A percentile compares a stretch with the other conserved stretches of the same genome.
These are phyloP conservation scores for Andrena hattorfiana DNA, from an alignment of 2,888 invertebrate genomes.

Conservation along the genomic window DNA sequence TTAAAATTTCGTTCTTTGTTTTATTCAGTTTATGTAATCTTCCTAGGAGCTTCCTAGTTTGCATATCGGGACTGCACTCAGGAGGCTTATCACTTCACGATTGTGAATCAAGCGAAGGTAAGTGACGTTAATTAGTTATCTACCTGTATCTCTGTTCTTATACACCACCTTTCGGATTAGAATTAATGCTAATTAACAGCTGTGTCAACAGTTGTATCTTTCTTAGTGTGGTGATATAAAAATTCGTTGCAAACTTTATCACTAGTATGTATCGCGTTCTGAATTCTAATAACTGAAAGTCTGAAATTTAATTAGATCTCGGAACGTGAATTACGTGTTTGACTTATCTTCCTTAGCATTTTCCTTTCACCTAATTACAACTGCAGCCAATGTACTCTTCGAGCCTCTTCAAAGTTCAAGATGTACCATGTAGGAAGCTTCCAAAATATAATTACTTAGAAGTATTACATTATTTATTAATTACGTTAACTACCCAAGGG, in stretches of 20 bases:
- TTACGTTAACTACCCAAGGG: background rate
- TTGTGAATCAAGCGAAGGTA: background rate
- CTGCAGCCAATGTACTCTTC: background rate
- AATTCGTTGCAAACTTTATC: background rate
- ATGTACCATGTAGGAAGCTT: background rate
- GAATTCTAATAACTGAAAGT: background rate
- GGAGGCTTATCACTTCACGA: background rate
- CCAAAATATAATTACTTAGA: background rate
- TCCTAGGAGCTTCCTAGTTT: background rate
- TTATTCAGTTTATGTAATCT: background rate
- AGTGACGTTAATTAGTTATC: slow-evolving; percentile 25
- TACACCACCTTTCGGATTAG: no score
- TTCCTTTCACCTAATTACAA: background rate
- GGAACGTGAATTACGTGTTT: background rate
- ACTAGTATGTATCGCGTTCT: background rate
- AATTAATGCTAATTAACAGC: slow-evolving; percentile 11
- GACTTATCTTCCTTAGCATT: background rate
- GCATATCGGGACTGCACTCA: background rate
- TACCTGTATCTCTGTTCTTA: background rate
- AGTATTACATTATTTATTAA: background rate
- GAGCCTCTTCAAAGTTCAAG: background rate
- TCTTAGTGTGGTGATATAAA: background rate
- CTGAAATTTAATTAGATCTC: background rate
- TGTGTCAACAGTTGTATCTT: background rate
- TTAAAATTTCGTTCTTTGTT: no score